Evolutionary conservation across 1,140 invertebrate species (phyloP), one percentile per base, ranked within the genome.

Genomic region (Drosophila tani): DNA sequence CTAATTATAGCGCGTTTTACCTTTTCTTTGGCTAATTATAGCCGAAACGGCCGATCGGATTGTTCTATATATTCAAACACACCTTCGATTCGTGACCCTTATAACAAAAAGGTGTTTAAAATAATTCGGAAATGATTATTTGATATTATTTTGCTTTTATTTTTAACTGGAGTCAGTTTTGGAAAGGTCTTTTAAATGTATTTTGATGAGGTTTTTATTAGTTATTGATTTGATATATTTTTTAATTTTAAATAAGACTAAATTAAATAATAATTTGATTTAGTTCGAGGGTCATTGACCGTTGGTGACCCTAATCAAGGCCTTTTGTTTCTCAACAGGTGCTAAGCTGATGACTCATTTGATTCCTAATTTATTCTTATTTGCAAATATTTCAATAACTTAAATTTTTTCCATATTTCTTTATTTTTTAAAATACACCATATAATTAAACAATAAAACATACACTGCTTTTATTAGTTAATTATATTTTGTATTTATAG

Each of bases 1-100:
- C 81, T 85, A 85, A 78, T 49, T 60, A 67, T 85, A 85, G 74
- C 27, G 19, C 41, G 51, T 80, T 84, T 84, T 87, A 87, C 83
- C 83, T 87, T 86, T 87, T 63, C 67, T 62, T 35, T 50, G 64
- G 59, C 79, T 75, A 79, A 49, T 68, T 70, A 81, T 60, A 78
- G 43, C 6, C 27, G n/a, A 19, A 55, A 40, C 21, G 32, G 41
- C 35, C 19, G 32, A 73, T 45, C 53, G 24, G 68, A 84, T 80
- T 83, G 79, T 70, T 73, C 51, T 84, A 80, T 73, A 55, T 66
- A 62, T 64, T 86, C 35, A 27, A 12, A 17, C 67, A 67, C 67
- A 70, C 67, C 67, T 70, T 67, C 64, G 58, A 64, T 21, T 50
- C 12, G 41, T 35, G 57, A 63, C 40, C 40, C 57, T 7, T 67